Evolutionary conservation across 2,797 vertebrate genomes (phyloP), one percentile per base, ranked within the genome.

Genomic region (Sebastes glaucus): DNA sequence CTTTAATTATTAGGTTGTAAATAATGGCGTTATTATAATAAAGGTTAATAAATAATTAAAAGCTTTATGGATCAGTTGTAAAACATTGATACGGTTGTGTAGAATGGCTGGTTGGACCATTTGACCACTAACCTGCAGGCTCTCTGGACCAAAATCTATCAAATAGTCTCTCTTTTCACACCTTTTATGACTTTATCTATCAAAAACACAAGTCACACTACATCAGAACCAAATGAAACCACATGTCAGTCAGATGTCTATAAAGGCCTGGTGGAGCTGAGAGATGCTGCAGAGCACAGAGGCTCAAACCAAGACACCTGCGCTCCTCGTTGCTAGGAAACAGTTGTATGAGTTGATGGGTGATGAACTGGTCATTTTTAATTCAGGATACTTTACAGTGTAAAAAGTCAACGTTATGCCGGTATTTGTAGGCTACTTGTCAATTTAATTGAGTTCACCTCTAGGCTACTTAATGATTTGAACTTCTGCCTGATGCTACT

Each of bases 291-390:
- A 6, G 73, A 35, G 10, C 71, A 42, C 63, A 71, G 53, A 59
- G 46, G 77, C 64, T 68, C 75, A 28, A 27, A n/a, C 1, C 16
- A 2, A 38, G 0, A 20, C 20, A 27, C 49, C 16, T 30, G 71
- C 32, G 13, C 60, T 2, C 76, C 57, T 49, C 5, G 83, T 87
- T 82, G 77, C 84, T 62, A 81, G 69, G 77, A 71, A 33, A 85
- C 81, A 56, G 13, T 33, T 55, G 56, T 30, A 14, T 32, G 46
- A 16, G n/a, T 46, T 11, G 52, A 38, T 18, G 82, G 4, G 20
- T 8, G 4, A 13, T n/a, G n/a, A 59, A 35, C 14, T 18, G 13
- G 62, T 11, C 2, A 10, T 2, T 55, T 76, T 53, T 49, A 28
- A 28, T 38, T 18, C 30, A 18, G 27, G 4, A 6, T 28, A 11